Percentiles rank a stretch among this genome's conserved stretches.
Evolutionary conservation across 2,113 vertebrate genomes (phyloP).

Genomic region (Aptenodytes forsteri): DNA sequence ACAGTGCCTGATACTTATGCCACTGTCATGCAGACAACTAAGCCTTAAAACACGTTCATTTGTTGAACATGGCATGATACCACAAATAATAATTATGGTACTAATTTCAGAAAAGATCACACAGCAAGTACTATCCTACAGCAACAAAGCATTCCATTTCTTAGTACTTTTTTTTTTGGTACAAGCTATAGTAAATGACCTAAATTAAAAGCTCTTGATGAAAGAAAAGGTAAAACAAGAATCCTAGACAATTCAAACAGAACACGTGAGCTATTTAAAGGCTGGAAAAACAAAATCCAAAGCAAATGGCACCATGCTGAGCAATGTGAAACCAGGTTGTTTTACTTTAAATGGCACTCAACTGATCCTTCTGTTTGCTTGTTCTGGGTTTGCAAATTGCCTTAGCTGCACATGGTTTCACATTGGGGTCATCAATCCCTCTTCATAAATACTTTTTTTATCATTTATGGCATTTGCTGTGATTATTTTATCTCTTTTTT

Average conservation of each 20-base stretch:
- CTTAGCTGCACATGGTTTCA: background rate
- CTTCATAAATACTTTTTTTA: background rate
- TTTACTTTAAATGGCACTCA: background rate
- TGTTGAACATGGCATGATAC: background rate
- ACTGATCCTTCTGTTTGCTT: background rate
- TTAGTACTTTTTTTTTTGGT: background rate
- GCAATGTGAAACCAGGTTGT: background rate
- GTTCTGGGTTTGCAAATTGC: background rate
- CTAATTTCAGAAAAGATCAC: slow-evolving; percentile 22
- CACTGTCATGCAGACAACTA: background rate
- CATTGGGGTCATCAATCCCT: background rate
- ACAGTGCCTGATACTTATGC: background rate
- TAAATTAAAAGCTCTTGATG: slow-evolving; percentile 10
- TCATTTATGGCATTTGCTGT: background rate
- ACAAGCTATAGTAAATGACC: background rate
- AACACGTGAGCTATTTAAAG: background rate
- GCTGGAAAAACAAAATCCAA: background rate
- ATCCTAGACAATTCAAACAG: background rate
- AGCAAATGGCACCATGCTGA: background rate
- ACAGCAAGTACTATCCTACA: background rate
- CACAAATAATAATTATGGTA: background rate
- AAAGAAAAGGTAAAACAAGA: background rate
- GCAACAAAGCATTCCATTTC: background rate
- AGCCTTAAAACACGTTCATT: background rate
- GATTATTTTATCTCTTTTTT: background rate